Percentiles rank a stretch among this genome's conserved stretches.
Evolutionary conservation across 2,888 invertebrate species (phyloP).

Genomic region (Hirtodrosophila histrioides): DNA sequence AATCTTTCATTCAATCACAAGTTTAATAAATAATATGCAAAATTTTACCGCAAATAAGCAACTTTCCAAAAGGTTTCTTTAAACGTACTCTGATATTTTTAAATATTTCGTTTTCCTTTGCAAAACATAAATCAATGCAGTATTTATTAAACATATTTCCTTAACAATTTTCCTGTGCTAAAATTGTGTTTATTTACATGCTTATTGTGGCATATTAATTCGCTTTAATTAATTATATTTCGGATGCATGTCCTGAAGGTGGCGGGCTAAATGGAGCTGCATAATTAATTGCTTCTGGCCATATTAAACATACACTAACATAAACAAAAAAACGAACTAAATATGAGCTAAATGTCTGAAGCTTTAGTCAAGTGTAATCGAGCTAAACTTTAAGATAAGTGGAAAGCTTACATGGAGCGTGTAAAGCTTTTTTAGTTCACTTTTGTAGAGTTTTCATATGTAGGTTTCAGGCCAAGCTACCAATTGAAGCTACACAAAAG

Average conservation of each 20-base stretch:
- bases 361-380: neutral
- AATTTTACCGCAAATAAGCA: too few relatives aligned
- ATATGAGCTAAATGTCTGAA: neutral
- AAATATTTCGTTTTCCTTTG: too few relatives aligned
- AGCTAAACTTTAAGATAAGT: neutral
- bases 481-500: constrained; percentile 20
- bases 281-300: constrained; percentile 55
- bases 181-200: constrained; percentile 2
- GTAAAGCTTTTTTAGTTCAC: neutral
- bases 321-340: constrained; percentile 2
- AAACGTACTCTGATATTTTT: too few relatives aligned
- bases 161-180: neutral
- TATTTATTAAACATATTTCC: too few relatives aligned
- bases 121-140: too few relatives aligned
- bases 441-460: constrained; percentile 8
- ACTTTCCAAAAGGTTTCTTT: too few relatives aligned
- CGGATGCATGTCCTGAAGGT: constrained; percentile 19
- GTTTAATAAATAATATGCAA: too few relatives aligned
- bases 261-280: constrained; percentile 31
- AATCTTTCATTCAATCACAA: too few relatives aligned
- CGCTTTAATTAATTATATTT: constrained; percentile 55
- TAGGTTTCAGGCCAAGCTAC: neutral
- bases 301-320: constrained; percentile 17
- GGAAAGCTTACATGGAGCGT: neutral
- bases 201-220: constrained; percentile 56